These are phyloP conservation scores for Linurgus olivaceus DNA, from an alignment of 2,797 vertebrate species.

Conservation along the genomic window DNA sequence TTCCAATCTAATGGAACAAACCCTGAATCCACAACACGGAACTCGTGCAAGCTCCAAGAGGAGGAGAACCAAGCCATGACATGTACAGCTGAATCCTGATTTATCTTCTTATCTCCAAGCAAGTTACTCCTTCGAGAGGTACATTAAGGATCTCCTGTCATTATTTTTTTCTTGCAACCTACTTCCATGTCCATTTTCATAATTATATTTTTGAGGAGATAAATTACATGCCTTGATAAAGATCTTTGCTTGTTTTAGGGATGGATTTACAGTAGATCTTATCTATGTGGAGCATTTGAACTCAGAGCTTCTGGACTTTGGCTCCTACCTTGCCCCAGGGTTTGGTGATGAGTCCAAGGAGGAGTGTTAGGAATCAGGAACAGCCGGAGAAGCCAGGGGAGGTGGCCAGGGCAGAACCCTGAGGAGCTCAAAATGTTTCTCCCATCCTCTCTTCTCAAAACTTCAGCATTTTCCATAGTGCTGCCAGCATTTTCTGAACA, in stretches of 20 bases:
- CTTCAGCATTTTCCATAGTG: accelerated
- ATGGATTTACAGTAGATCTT: neutral
- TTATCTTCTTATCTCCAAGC: neutral
- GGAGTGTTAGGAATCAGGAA: neutral
- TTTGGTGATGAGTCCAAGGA: neutral
- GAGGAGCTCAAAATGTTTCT: neutral
- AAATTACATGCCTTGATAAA: neutral
- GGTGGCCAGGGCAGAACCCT: neutral
- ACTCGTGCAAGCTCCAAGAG: accelerated
- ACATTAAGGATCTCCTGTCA: neutral
- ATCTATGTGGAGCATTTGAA: neutral
- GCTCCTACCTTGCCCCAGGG: neutral
- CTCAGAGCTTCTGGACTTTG: neutral
- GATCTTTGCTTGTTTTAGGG: neutral
- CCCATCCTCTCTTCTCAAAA: neutral
- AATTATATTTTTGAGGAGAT: neutral
- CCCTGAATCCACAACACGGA: neutral
- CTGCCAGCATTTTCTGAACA: neutral
- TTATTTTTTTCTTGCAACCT: neutral
- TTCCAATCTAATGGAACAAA: neutral
- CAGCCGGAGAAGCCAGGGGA: neutral
- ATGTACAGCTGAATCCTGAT: neutral
- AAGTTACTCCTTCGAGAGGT: neutral
- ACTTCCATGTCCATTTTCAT: neutral
- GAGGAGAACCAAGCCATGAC: neutral